Conservation (phyloP, 2,888 invertebrate species). For the Odontomyia ornata region DNA sequence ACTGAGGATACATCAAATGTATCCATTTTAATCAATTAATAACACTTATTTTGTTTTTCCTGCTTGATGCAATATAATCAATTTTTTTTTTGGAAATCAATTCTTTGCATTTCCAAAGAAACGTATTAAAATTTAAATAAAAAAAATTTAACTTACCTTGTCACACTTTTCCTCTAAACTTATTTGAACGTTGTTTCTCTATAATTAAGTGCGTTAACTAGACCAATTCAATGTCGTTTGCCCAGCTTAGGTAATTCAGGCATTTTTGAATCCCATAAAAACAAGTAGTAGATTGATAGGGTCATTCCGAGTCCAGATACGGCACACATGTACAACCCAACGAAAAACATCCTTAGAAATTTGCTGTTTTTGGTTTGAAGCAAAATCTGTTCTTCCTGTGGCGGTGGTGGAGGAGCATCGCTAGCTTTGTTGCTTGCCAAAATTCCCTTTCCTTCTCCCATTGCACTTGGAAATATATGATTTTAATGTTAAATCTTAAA, state of each 20-base stretch:
- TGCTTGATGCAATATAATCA: too few species aligned
- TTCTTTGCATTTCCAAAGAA: too few species aligned
- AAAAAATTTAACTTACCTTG: too few species aligned
- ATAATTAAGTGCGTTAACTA: background rate
- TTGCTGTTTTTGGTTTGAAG: slow-evolving; percentile 54
- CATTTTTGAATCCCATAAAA: slow-evolving; percentile 63
- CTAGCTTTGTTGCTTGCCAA: background rate
- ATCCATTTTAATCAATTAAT: too few species aligned
- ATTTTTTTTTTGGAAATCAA: too few species aligned
- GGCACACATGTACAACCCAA: slow-evolving; percentile 59
- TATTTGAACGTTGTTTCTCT: background rate
- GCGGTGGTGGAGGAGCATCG: background rate
- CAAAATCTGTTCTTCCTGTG: background rate
- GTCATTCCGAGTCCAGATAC: slow-evolving; percentile 60
- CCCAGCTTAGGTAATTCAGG: slow-evolving; percentile 60
- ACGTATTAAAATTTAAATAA: too few species aligned
- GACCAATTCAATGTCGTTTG: slow-evolving; percentile 55
- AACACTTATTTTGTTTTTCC: too few species aligned
- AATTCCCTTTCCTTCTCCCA: background rate
- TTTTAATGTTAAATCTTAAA: background rate
- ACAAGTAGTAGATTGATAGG: slow-evolving; percentile 60
- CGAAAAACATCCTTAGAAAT: slow-evolving; percentile 58
- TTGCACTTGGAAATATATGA: background rate
- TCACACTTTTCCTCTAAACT: background rate
- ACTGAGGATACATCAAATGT: too few species aligned